Evolutionary conservation across 2,113 vertebrate species (phyloP).

Genomic region (Ageneiosus marmoratus): DNA sequence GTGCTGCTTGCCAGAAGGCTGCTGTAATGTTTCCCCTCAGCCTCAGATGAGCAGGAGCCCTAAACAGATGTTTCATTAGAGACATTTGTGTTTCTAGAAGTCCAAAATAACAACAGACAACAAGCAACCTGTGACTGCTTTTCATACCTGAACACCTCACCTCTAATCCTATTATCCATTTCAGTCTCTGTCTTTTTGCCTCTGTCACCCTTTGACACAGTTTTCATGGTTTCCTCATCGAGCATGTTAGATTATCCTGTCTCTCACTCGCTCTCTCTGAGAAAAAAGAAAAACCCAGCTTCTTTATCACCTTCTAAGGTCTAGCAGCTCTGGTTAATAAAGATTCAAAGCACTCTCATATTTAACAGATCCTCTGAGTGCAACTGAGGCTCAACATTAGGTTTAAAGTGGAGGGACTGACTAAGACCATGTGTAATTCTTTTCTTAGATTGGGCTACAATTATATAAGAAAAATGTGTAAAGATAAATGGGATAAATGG

Average conservation of each 20-base stretch:
- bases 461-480: constrained; percentile 9
- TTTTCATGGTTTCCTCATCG: constrained; percentile 3
- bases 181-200: not conserved
- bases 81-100: constrained; percentile 27
- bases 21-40: constrained; percentile 14
- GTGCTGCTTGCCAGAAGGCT: constrained; percentile 34
- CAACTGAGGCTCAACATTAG: constrained; percentile 14
- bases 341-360: not conserved
- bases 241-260: not conserved
- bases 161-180: not conserved
- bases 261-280: not conserved
- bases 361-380: constrained; percentile 13
- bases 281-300: constrained; percentile 2
- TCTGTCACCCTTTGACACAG: not conserved
- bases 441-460: not conserved
- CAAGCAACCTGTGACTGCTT: constrained; percentile 21
- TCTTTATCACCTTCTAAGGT: constrained; percentile 6
- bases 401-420: not conserved
- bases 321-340: constrained; percentile 20
- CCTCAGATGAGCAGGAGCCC: constrained; percentile 13
- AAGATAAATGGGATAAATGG: constrained; percentile 38
- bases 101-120: constrained; percentile 11
- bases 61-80: constrained; percentile 41
- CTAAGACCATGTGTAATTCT: not conserved
- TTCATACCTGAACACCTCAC: not conserved